Evolutionary conservation across 1,140 invertebrate genomes (phyloP).

Genomic region (Whitmania pigra): DNA sequence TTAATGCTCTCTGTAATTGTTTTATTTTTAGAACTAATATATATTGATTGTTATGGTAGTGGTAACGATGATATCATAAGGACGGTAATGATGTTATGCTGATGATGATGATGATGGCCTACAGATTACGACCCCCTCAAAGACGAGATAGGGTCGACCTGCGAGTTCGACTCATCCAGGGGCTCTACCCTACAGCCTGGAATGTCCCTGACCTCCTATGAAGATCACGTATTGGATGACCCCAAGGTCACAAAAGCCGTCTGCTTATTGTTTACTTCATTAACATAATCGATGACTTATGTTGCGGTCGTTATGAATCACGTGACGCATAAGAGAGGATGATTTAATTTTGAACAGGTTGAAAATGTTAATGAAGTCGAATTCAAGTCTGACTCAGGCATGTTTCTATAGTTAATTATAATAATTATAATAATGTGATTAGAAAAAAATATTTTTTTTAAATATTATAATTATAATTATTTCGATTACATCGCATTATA

Average conservation of each 20-base stretch:
- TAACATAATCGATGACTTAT: no score
- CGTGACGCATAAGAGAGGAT: no score
- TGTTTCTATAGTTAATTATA: no score
- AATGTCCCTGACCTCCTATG: neutral
- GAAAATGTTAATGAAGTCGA: no score
- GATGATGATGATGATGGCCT: neutral
- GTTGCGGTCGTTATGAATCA: no score
- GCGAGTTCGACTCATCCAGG: slow-evolving; percentile 15
- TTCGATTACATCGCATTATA: no score
- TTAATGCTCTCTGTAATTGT: neutral
- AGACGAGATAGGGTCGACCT: slow-evolving; percentile 17
- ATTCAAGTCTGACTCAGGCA: no score
- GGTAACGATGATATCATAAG: neutral
- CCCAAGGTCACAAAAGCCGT: neutral
- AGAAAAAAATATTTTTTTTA: no score
- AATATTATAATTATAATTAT: no score
- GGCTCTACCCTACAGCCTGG: slow-evolving; percentile 7
- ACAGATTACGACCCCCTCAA: slow-evolving; percentile 13
- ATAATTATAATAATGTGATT: no score
- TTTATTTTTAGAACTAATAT: neutral
- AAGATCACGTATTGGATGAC: neutral
- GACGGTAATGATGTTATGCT: neutral
- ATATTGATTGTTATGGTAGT: no score
- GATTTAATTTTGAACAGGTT: no score
- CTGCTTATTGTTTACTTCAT: neutral